Evolutionary conservation across 2,797 vertebrate genomes (phyloP), one percentile per base, ranked within the genome.

Genomic region (Sebastes trivittatus): DNA sequence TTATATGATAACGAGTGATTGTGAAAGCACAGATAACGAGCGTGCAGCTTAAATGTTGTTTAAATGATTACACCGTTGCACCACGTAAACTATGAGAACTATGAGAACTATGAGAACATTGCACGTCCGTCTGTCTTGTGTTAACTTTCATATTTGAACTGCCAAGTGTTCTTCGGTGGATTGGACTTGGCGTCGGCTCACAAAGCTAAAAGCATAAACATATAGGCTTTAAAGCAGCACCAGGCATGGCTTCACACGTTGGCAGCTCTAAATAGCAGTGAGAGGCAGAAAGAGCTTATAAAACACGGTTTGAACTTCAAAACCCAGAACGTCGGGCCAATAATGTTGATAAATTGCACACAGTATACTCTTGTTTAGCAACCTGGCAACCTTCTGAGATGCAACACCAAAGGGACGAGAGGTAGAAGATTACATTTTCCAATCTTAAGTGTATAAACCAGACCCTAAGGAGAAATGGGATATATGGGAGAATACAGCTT

Each of bases 41-140:
- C 4, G 9, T 4, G 1, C 62, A 58, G 64, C 77, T 81, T 54
- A 42, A 36, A 68, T 80, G 65, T 85, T 88, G 83, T 27, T 77
- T 16, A 49, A 38, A 75, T 71, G 70, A 84, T 81, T 81, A 11
- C 58, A 52, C 73, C 60, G 61, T 61, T 67, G 55, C 79, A 54
- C 78, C 75, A 63, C 63, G 71, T 89, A 87, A 90, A 87, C 87
- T 87, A 85, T 87, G 81, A 91, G 27, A 88, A 75, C 72, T 89
- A 87, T 87, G 87, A 69, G 56, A 42, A 75, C 72, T 89, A 87
- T 86, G 87, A 69, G 63, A 42, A 78, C 20, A 54, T 5, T 0
- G 65, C 85, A 85, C 30, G 38, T 87, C 79, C 13, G 38, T 78
- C 80, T 77, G 69, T 65, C 72, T 70, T 11, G 13, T 64, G 76